Evolutionary conservation across 2,888 invertebrate genomes (phyloP), one percentile per base, ranked within the genome.

Genomic region (Arrhopalites spinosus): DNA sequence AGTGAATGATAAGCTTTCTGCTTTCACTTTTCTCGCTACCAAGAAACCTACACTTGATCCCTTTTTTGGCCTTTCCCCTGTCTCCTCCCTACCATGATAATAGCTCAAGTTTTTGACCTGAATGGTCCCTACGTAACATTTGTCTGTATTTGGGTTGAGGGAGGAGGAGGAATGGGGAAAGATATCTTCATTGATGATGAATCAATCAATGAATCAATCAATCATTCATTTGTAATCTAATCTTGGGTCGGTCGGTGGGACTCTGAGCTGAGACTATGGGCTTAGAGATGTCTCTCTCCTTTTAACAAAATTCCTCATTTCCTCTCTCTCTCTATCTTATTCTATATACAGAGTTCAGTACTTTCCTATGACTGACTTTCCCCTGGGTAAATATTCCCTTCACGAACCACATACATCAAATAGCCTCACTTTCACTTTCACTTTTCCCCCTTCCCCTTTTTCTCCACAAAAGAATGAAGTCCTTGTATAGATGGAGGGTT

Each of bases 141-240:
- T n/a, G n/a, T n/a, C n/a, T n/a, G n/a, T n/a, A n/a, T n/a, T n/a
- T n/a, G n/a, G 59, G 27, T 2, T 20, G 56, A 56, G 56, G 23
- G n/a, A 56, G 56, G n/a, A 59, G 63, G 25, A 25, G 15, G 20
- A n/a, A 25, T 13, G 30, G 69, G 69, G 43, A 17, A 67, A 20
- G 70, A 70, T 70, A 70, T 70, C 70, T 70, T n/a, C n/a, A n/a
- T n/a, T 70, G 70, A 70, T 70, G 70, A 70, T 53, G 56, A 70
- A 70, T 70, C 70, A 70, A 70, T 70, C 70, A 56, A 70, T 30
- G 70, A 70, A 56, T 36, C 56, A 70, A 70, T 70, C 70, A 70
- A 70, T 70, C 70, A 70, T 70, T 70, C 70, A 70, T 70, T 70
- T 70, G 70, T 70, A 70, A 70, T 70, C 70, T 70, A 70, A 70